Evolutionary conservation across 2,113 vertebrate species (phyloP).

Genomic region (Lucifuga dentata): DNA sequence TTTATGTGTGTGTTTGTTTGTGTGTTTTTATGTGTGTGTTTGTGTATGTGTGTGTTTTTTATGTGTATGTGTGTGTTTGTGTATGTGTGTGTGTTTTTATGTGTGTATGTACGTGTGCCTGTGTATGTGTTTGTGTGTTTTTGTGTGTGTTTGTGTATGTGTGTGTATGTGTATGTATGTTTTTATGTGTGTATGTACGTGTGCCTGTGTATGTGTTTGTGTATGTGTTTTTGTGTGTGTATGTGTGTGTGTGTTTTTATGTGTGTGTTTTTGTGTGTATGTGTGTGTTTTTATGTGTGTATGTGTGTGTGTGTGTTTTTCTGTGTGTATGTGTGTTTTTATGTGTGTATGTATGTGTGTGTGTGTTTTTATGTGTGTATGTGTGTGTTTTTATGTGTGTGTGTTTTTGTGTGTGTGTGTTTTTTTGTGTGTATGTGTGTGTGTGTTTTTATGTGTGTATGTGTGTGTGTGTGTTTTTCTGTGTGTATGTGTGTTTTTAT

Average conservation of each 20-base stretch:
- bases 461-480: background rate
- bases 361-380: too few species aligned
- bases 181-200: slow-evolving; percentile 7
- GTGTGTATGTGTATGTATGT: background rate
- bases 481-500: too few species aligned
- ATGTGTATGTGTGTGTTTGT: slow-evolving; percentile 7
- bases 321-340: too few species aligned
- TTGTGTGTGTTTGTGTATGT: slow-evolving; percentile 7
- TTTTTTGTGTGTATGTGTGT: too few species aligned
- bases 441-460: slow-evolving; percentile 4
- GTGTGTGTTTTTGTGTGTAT: slow-evolving; percentile 10
- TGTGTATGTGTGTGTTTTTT: background rate
- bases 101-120: slow-evolving; percentile 6
- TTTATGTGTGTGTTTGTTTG: slow-evolving; percentile 6
- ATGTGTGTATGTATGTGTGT: slow-evolving; percentile 6
- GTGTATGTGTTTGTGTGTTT: too few species aligned
- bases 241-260: slow-evolving; percentile 2
- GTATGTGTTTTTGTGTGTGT: background rate
- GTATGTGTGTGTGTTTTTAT: background rate
- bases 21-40: slow-evolving; percentile 10
- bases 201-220: too few species aligned
- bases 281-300: slow-evolving; percentile 4
- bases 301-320: slow-evolving; percentile 2
- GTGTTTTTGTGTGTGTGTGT: background rate
- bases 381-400: background rate